phyloP scores from a whole-genome alignment of 23 tunicate species.

The Styela clava region DNA sequence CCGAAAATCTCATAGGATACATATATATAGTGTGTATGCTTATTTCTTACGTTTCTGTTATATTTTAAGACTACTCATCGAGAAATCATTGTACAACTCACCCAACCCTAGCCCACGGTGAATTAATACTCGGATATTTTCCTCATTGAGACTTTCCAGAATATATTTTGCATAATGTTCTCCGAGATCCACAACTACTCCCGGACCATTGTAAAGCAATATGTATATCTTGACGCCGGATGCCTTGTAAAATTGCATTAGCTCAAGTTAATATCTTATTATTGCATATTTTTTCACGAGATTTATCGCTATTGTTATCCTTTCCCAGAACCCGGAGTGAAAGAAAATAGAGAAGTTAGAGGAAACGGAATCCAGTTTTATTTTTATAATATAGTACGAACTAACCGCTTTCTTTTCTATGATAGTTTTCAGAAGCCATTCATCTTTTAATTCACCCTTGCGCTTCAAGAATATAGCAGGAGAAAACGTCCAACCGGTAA shows the following conservation, averaged over 20 bases:
- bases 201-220: neutral
- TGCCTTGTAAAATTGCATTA: neutral
- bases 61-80: no score
- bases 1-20: no score
- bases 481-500: neutral
- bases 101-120: neutral
- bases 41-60: no score
- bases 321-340: no score
- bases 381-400: no score
- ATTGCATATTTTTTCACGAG: no score
- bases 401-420: neutral
- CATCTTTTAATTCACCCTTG: neutral
- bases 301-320: no score
- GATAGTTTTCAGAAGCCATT: neutral
- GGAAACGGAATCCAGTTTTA: no score
- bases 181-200: neutral
- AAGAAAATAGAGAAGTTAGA: no score
- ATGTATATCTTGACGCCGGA: neutral
- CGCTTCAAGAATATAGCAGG: neutral
- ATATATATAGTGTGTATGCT: no score
- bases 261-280: no score
- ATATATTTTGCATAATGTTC: neutral
- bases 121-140: neutral
- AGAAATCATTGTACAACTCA: no score
- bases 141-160: neutral